Evolutionary conservation across 2,797 vertebrate species (phyloP).

Genomic region (Phalloptychus januarius): DNA sequence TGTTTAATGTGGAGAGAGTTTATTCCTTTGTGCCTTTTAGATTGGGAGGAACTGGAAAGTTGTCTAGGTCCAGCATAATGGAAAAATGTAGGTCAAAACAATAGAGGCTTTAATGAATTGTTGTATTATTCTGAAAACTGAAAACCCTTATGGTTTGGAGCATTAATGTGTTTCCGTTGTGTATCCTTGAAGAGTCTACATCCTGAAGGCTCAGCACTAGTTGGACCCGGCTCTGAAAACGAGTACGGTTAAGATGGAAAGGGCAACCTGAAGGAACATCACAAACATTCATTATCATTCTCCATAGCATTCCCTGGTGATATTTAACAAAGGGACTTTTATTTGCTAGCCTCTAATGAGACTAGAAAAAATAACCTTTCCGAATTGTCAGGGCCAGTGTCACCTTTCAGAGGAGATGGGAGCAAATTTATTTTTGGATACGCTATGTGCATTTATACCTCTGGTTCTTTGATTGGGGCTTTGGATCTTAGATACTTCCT

Average conservation of each 20-base stretch:
- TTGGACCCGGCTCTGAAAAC: constrained; percentile 45
- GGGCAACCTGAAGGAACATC: constrained; percentile 62
- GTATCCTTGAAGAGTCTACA: constrained; percentile 32
- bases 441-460: not conserved
- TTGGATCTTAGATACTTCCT: not conserved
- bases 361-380: constrained; percentile 69
- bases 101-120: not conserved
- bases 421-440: constrained; percentile 14
- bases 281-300: constrained; percentile 69
- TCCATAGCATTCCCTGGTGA: constrained; percentile 65
- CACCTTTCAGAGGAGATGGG: constrained; percentile 31
- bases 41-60: not conserved
- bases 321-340: constrained; percentile 69
- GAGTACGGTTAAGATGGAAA: constrained; percentile 43
- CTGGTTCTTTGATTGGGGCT: not conserved
- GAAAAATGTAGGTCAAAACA: not conserved
- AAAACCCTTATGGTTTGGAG: constrained; percentile 10
- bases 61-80: not conserved
- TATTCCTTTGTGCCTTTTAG: not conserved
- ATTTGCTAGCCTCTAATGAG: constrained; percentile 63
- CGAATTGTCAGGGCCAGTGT: constrained; percentile 45
- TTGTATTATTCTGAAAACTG: not conserved
- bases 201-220: constrained; percentile 22
- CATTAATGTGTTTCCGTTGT: constrained; percentile 22
- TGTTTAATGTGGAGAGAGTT: not conserved